These are phyloP conservation scores for Tachysurus vachellii DNA, from an alignment of 2,113 vertebrate species.

Conservation along the genomic window DNA sequence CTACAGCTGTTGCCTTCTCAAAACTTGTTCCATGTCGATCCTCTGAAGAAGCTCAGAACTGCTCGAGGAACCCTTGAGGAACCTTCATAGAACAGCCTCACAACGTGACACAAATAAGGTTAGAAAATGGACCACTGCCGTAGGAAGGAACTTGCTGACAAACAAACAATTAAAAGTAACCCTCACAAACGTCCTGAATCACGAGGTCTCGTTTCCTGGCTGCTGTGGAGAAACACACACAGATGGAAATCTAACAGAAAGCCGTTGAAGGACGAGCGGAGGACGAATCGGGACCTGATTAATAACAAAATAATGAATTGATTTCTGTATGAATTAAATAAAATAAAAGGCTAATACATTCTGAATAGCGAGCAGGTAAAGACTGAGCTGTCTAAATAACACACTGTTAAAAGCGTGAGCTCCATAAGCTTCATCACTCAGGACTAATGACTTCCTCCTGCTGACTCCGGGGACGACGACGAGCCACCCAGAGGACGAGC, in stretches of 20 bases:
- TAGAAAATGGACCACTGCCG: neutral
- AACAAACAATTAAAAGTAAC: conserved; percentile 56
- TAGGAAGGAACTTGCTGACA: conserved; percentile 40
- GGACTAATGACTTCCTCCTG: conserved; percentile 1
- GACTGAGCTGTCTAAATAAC: neutral
- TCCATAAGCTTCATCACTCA: neutral
- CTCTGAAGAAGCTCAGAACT: neutral
- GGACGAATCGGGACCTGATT: neutral
- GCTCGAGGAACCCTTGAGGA: neutral
- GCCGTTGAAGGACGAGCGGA: neutral
- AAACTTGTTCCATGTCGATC: neutral
- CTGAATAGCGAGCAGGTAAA: neutral
- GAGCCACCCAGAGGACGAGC: conserved; percentile 51
- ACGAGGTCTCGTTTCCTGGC: conserved; percentile 28
- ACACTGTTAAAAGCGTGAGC: neutral
- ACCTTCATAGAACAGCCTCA: neutral
- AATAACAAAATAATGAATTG: neutral
- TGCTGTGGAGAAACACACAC: conserved; percentile 20
- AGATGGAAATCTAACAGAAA: conserved; percentile 43
- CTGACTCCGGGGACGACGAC: conserved; percentile 34
- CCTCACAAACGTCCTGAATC: conserved; percentile 47
- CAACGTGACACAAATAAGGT: neutral
- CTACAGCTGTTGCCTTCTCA: neutral
- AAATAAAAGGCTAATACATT: neutral
- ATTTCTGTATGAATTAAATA: neutral